phyloP scores from a whole-genome alignment of 2,113 vertebrate genomes.

The Sphaerodactylus townsendi region DNA sequence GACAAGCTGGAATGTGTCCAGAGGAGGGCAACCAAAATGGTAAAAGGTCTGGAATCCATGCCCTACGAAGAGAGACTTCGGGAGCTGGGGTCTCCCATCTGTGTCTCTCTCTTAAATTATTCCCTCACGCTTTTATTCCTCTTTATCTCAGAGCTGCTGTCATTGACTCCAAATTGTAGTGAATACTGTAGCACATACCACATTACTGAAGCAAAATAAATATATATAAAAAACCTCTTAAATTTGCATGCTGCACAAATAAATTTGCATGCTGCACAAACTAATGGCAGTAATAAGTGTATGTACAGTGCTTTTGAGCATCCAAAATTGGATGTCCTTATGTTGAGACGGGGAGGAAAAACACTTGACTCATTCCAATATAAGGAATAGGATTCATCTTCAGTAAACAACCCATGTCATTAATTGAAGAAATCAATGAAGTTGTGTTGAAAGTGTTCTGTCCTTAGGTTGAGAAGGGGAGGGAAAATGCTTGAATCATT shows the following conservation, averaged over 20 bases:
- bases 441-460: neutral
- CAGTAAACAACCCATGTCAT: neutral
- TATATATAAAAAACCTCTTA: neutral
- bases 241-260: neutral
- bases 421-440: neutral
- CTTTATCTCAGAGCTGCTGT: neutral
- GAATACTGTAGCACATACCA: neutral
- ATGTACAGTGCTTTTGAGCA: neutral
- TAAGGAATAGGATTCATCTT: neutral
- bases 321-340: neutral
- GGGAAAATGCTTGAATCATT: neutral
- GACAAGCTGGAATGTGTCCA: no score
- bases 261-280: neutral
- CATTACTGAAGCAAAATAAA: neutral
- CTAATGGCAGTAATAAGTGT: neutral
- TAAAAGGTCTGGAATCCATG: no score
- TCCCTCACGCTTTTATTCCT: neutral
- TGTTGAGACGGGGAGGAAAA: neutral
- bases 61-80: no score
- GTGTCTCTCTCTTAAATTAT: neutral
- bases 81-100: no score
- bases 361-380: neutral
- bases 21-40: no score
- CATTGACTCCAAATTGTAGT: neutral
- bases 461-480: neutral